Percentiles rank a stretch among this genome's conserved stretches.
Evolutionary conservation across 2,888 invertebrate species (phyloP).

Genomic region (Suillia variegata): DNA sequence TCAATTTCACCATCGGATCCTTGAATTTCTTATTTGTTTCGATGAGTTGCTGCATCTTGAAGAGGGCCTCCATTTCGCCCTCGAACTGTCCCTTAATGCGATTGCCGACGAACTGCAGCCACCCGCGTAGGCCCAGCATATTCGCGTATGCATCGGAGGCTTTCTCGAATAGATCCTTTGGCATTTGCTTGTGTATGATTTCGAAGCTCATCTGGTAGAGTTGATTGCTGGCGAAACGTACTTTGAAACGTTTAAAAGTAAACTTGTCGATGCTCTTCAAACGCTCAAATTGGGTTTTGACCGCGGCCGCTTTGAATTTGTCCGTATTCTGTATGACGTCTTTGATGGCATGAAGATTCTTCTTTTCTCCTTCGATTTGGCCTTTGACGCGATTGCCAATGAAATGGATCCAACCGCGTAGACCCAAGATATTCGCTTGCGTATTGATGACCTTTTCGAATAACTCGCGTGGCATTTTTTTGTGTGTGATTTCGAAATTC

Average conservation of each 20-base stretch:
- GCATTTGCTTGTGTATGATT: too few species aligned
- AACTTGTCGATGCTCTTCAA: too few species aligned
- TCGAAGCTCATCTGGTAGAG: too few species aligned
- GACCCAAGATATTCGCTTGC: neutral
- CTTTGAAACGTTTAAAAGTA: too few species aligned
- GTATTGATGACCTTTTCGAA: neutral
- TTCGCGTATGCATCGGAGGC: constrained; percentile 24
- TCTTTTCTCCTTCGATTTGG: neutral
- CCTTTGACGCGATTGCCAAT: neutral
- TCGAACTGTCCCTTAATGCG: neutral
- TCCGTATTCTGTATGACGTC: neutral
- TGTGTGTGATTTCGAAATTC: too few species aligned
- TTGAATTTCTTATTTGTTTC: too few species aligned
- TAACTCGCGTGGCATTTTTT: neutral
- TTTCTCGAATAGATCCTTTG: constrained; percentile 21
- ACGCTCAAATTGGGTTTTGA: too few species aligned
- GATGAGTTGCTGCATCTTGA: too few species aligned
- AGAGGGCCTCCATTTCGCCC: too few species aligned
- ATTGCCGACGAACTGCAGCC: neutral
- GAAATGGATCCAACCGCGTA: neutral
- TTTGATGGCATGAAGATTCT: neutral
- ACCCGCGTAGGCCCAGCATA: neutral
- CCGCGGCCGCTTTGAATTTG: neutral
- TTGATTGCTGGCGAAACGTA: too few species aligned
- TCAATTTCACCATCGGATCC: too few species aligned